Base-by-base conservation (phyloP, 1,140 invertebrate genomes). In the Hermetia illucens region DNA sequence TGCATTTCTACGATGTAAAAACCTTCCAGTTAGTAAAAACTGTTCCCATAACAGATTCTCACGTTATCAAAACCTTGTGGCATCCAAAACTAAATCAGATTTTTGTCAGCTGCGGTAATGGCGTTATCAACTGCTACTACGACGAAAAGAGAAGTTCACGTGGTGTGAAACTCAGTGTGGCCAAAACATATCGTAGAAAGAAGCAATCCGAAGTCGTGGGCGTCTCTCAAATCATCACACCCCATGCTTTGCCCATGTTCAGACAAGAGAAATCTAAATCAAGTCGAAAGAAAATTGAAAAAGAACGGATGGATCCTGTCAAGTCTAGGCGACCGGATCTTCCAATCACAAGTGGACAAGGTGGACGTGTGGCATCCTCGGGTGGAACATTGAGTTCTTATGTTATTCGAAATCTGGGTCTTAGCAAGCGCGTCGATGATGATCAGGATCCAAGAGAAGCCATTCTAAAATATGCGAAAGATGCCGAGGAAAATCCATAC, bases 41-140 rank as follows among this genome's bases (percentile, higher is more conserved):
- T 41, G 75, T 96, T 27, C 64, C 74, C 27, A 78, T 90, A 8
- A 70, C 77, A 0, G 70, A 81, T 49, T 82, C 86, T 0, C 82
- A 88, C 54, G 75, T 93, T 0, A 87, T 98, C 20, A 83, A 91
- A 53, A 76, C 79, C 3, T 54, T 86, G 2, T 99, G 95, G 95
- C 95, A 98, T 66, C 86, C 94, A 0, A 91, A 91, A 61, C 61
- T 98, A 1, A 97, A 98, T 62, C 95, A 99, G 55, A 80, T 98
- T 41, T 86, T 98, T 41, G 75, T 92, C 8, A 86, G 91, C 1
- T 85, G 84, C 51, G 89, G 87, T 3, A 87, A 96, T 65, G 95
- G 95, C 1, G 70, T 74, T 2, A 77, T 94, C 0, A 89, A 91
- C 51, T 77, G 89, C 33, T 92, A 79, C 50, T 98, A 96, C 49